Conservation (phyloP, 1,140 invertebrate species). For the Drosophila bipectinata region DNA sequence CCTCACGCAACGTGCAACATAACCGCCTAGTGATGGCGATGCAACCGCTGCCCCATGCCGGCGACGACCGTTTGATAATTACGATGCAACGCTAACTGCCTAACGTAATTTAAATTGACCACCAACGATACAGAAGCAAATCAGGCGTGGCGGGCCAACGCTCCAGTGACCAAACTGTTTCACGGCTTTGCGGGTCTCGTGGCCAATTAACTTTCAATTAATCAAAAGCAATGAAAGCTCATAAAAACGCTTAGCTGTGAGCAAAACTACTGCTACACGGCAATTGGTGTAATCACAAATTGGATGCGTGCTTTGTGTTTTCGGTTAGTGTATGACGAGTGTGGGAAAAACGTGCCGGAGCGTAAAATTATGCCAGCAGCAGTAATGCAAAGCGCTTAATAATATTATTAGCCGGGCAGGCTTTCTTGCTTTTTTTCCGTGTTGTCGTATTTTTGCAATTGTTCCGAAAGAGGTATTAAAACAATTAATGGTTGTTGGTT, state of each 20-base stretch:
- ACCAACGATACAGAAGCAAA: constrained; percentile 35
- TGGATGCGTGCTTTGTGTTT: constrained; percentile 53
- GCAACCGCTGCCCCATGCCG: constrained; percentile 12
- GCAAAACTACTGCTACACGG: constrained; percentile 23
- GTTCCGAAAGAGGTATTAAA: neutral
- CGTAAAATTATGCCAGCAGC: constrained; percentile 58
- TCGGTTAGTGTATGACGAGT: constrained; percentile 41
- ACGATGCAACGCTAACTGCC: constrained; percentile 29
- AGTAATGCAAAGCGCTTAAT: constrained; percentile 48
- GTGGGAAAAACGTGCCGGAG: constrained; percentile 74
- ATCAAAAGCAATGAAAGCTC: constrained; percentile 60
- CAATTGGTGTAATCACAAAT: constrained; percentile 66
- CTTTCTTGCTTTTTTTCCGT: neutral
- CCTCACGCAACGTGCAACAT: constrained; percentile 36
- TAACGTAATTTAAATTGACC: constrained; percentile 34
- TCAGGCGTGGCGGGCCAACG: constrained; percentile 57
- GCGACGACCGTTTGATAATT: constrained; percentile 22
- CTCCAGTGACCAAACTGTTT: constrained; percentile 52
- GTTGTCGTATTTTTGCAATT: constrained; percentile 23
- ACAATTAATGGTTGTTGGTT: neutral
- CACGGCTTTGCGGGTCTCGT: constrained; percentile 39
- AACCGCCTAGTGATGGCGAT: constrained; percentile 24
- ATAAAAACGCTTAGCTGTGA: constrained; percentile 43
- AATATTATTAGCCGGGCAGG: constrained; percentile 50
- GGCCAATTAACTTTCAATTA: constrained; percentile 78